Evolutionary conservation across 2,888 invertebrate genomes (phyloP).

Genomic region (Synanthedon andrenaeformis): DNA sequence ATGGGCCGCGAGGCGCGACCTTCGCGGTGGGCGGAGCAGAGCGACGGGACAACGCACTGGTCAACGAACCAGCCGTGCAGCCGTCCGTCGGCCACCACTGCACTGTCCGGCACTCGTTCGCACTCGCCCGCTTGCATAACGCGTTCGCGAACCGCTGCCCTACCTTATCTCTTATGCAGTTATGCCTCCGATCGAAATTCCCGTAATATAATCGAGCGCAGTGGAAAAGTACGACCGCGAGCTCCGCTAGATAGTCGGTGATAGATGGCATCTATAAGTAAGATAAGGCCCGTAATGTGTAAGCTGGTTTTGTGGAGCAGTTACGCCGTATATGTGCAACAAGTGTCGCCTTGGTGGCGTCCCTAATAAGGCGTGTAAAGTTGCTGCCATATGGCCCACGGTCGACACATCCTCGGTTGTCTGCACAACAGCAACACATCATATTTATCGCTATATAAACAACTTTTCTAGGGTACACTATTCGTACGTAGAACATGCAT

Average conservation of each 20-base stretch:
- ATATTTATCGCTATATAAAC: conserved; percentile 22
- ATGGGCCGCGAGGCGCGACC: conserved; percentile 47
- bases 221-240: conserved; percentile 10
- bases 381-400: conserved; percentile 62
- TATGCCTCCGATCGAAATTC: conserved; percentile 23
- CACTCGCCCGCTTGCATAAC: conserved; percentile 53
- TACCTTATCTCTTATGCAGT: conserved; percentile 44
- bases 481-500: conserved; percentile 3
- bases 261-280: conserved; percentile 23
- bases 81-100: conserved; percentile 20
- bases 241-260: conserved; percentile 9
- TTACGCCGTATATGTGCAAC: conserved; percentile 68
- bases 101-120: conserved; percentile 15
- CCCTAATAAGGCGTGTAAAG: conserved; percentile 58
- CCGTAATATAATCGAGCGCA: conserved; percentile 17
- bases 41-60: conserved; percentile 62
- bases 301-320: conserved; percentile 52
- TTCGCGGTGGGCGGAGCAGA: conserved; percentile 59
- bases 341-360: conserved; percentile 64
- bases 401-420: conserved; percentile 52
- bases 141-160: conserved; percentile 31
- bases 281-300: conserved; percentile 31
- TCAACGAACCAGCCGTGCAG: conserved; percentile 61
- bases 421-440: conserved; percentile 31
- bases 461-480: conserved; percentile 23